Conservation (phyloP, 2,797 vertebrate species). For the Spheniscus humboldti region DNA sequence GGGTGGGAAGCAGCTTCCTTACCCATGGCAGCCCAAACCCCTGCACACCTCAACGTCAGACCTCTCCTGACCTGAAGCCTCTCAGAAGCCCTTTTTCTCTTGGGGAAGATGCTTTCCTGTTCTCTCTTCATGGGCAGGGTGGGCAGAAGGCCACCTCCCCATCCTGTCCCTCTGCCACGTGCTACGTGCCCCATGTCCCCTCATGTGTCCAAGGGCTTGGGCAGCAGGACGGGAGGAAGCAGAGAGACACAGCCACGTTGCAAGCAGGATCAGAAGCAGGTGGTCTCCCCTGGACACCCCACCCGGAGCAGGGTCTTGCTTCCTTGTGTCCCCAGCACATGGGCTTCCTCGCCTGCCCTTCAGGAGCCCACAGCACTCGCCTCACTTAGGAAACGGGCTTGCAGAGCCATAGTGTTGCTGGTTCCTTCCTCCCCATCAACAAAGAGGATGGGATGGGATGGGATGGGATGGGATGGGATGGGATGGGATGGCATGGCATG, state of each 20-base stretch:
- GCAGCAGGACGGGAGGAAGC: neutral
- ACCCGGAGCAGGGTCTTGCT: neutral
- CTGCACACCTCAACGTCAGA: neutral
- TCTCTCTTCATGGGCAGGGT: neutral
- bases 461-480: neutral
- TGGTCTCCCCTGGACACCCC: neutral
- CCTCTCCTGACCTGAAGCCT: neutral
- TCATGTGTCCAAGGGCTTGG: neutral
- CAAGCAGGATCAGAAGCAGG: neutral
- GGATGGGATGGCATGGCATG: neutral
- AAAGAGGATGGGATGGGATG: neutral
- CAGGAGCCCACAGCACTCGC: neutral
- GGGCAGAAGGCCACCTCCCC: neutral
- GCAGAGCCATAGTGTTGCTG: neutral
- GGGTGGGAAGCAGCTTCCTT: neutral
- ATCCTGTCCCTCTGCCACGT: neutral
- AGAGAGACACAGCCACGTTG: neutral
- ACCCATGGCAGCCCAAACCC: neutral
- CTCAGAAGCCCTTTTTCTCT: neutral
- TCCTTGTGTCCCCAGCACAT: neutral
- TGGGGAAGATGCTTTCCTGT: too few relatives aligned
- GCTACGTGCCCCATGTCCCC: neutral
- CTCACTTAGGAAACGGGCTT: neutral
- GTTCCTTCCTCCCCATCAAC: neutral
- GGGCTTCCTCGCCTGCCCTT: neutral